Evolutionary conservation across 2,797 vertebrate species (phyloP).

Genomic region (Sorex maritimensis): DNA sequence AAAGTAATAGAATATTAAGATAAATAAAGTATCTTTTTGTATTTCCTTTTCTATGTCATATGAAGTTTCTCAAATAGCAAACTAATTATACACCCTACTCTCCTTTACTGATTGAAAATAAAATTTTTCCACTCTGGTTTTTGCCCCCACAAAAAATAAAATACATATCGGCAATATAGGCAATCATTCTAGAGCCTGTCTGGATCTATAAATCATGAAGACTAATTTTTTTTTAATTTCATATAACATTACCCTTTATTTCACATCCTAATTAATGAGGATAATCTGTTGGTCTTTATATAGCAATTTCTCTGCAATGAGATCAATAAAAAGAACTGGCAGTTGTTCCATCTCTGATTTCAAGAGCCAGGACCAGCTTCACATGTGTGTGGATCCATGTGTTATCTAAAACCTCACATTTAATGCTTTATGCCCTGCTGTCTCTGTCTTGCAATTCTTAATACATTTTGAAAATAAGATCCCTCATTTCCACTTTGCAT

Average conservation of each 20-base stretch:
- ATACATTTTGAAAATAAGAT: not conserved
- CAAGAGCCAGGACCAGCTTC: not conserved
- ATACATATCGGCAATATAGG: not conserved
- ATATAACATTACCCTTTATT: not conserved
- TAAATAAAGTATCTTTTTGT: not conserved
- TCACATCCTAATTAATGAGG: not conserved
- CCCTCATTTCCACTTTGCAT: not conserved
- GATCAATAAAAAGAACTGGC: not conserved
- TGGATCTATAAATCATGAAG: not conserved
- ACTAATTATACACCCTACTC: slow-evolving; percentile 15
- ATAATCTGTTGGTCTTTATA: not conserved
- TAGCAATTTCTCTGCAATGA: not conserved
- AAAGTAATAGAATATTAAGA: not conserved
- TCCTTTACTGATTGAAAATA: slow-evolving; percentile 33
- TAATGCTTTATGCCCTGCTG: not conserved
- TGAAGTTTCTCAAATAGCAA: slow-evolving; percentile 17
- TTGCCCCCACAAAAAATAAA: not conserved
- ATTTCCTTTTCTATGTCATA: not conserved
- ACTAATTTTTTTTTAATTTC: not conserved
- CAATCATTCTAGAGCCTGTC: not conserved
- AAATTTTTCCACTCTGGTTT: not conserved
- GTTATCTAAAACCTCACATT: not conserved
- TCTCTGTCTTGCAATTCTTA: slow-evolving; percentile 3
- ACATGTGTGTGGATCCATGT: not conserved
- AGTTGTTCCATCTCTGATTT: not conserved